Conservation (phyloP, 2,113 vertebrate genomes). For the Patagioenas fasciata region DNA sequence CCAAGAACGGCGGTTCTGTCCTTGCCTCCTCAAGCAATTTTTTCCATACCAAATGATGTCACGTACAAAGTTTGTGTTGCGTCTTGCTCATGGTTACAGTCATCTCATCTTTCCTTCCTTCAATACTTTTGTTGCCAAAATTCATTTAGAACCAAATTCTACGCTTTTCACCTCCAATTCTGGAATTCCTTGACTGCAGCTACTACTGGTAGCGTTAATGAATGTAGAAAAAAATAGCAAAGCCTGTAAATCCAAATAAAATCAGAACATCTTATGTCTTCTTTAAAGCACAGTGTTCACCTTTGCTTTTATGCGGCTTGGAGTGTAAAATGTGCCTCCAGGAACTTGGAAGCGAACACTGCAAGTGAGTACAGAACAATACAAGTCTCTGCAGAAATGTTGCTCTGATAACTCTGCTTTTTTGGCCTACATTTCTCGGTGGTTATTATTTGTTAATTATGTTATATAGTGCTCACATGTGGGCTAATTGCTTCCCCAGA, state of each 20-base stretch:
- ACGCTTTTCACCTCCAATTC: neutral
- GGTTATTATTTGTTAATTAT: slow-evolving; percentile 68
- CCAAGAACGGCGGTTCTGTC: neutral
- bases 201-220: neutral
- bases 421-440: slow-evolving; percentile 62
- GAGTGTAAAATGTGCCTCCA: slow-evolving; percentile 29
- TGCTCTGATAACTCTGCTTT: slow-evolving; percentile 39
- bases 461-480: slow-evolving; percentile 39
- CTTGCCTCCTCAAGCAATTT: neutral
- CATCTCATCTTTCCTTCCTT: slow-evolving; percentile 38
- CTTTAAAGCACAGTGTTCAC: neutral
- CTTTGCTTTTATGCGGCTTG: slow-evolving; percentile 33
- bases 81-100: slow-evolving; percentile 30
- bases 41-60: slow-evolving; percentile 17
- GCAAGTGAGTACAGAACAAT: neutral
- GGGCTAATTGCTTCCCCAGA: slow-evolving; percentile 67
- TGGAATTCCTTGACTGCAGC: neutral
- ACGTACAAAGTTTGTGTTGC: neutral
- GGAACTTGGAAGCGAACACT: neutral
- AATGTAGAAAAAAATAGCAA: neutral
- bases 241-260: slow-evolving; percentile 34
- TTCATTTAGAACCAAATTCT: neutral
- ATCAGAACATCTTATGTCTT: neutral
- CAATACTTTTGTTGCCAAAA: neutral
- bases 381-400: slow-evolving; percentile 62